phyloP scores from a whole-genome alignment of 2,113 vertebrate species.

The Thunnus thynnus region DNA sequence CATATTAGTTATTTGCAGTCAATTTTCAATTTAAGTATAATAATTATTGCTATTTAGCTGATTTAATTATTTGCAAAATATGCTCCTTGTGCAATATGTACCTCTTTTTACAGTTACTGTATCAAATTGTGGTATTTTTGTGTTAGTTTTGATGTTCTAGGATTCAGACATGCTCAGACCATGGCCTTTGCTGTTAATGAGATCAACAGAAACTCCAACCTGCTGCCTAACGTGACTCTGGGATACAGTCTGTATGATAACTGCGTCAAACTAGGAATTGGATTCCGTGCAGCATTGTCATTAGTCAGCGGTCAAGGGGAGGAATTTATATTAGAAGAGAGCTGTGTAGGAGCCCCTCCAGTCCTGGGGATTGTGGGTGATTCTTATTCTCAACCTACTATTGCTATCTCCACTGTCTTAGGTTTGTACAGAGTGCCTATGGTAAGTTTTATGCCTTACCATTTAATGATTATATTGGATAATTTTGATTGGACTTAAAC shows the following conservation, averaged over 20 bases:
- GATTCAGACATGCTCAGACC: slow-evolving; percentile 72
- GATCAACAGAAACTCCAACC: too few species aligned
- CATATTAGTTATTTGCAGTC: too few species aligned
- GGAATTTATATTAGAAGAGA: slow-evolving; percentile 31
- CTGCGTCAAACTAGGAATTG: slow-evolving; percentile 70
- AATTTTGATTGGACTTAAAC: too few species aligned
- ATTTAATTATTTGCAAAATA: too few species aligned
- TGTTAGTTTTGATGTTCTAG: slow-evolving; percentile 66
- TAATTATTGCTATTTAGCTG: too few species aligned
- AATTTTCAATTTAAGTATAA: too few species aligned
- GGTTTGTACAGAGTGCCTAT: slow-evolving; percentile 76
- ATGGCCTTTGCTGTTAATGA: slow-evolving; percentile 81
- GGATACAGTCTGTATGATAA: slow-evolving; percentile 68
- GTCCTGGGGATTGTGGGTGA: slow-evolving; percentile 79
- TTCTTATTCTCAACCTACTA: slow-evolving; percentile 72
- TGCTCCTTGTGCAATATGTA: too few species aligned
- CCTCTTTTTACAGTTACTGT: too few species aligned
- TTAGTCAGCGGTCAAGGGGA: slow-evolving; percentile 67
- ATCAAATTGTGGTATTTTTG: neutral
- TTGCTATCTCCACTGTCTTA: slow-evolving; percentile 76
- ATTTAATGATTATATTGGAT: too few species aligned
- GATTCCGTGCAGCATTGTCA: slow-evolving; percentile 66
- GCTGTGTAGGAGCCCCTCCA: slow-evolving; percentile 66
- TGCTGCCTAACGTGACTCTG: too few species aligned
- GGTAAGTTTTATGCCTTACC: slow-evolving; percentile 52